A percentile compares a stretch with the other conserved stretches of the same genome.
Conservation (phyloP, 2,888 invertebrate species). For the Orthonychiurus folsomi region DNA sequence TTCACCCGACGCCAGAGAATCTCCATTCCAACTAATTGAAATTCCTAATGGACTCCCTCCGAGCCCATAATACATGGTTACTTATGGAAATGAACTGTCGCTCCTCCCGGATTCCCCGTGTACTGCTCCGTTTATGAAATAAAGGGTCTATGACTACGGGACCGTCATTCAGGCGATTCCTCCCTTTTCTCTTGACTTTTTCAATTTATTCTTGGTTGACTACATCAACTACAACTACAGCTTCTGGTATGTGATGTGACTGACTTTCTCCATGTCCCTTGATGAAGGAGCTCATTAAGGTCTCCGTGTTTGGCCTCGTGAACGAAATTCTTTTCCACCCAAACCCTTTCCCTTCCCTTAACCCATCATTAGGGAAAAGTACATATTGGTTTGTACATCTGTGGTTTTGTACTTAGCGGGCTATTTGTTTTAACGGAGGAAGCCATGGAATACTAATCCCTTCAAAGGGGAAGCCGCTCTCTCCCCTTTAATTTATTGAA, state of each 20-base stretch:
- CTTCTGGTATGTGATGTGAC: not conserved
- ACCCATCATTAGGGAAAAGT: slow-evolving; percentile 14
- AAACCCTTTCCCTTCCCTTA: not conserved
- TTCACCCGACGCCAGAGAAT: not conserved
- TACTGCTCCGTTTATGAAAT: not conserved
- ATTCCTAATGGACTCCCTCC: slow-evolving; percentile 9
- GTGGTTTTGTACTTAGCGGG: too few relatives aligned
- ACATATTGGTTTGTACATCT: slow-evolving; percentile 13
- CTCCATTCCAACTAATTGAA: slow-evolving; percentile 12
- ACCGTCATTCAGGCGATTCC: not conserved
- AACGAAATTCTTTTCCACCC: not conserved
- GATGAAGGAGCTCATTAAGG: slow-evolving; percentile 4
- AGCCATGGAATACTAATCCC: not conserved
- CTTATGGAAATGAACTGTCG: slow-evolving; percentile 10
- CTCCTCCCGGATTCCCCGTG: not conserved
- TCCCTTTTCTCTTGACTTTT: slow-evolving; percentile 10
- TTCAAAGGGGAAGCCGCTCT: not conserved
- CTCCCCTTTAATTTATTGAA: slow-evolving; percentile 10
- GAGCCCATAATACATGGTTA: slow-evolving; percentile 13
- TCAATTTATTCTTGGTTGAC: slow-evolving; percentile 7
- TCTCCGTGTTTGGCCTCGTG: not conserved
- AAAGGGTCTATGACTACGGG: not conserved
- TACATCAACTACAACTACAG: not conserved
- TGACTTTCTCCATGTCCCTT: not conserved
- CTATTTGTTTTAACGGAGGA: not conserved